Evolutionary conservation across 1,140 invertebrate species (phyloP).

Genomic region (Pteromalus puparum): DNA sequence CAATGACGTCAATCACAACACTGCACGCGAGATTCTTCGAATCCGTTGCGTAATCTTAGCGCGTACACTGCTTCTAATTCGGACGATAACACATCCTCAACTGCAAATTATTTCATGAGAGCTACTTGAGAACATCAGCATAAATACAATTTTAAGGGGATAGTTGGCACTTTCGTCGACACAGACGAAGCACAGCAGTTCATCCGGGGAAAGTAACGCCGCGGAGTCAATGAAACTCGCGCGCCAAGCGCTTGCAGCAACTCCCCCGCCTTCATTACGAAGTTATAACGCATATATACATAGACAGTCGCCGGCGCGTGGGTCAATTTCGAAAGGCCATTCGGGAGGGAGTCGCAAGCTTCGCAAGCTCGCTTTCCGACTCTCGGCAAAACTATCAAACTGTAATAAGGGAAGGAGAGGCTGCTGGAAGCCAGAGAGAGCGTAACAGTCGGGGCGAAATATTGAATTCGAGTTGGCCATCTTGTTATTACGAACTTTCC

Average conservation of each 20-base stretch:
- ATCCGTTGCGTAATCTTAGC: too few relatives aligned
- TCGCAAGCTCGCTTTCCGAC: neutral
- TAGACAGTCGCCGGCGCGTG: neutral
- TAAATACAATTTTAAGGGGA: conserved; percentile 24
- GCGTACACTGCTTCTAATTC: too few relatives aligned
- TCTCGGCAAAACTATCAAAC: conserved; percentile 6
- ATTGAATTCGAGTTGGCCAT: conserved; percentile 13
- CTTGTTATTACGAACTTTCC: conserved; percentile 12
- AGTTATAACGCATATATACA: neutral
- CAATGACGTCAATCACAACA: too few relatives aligned
- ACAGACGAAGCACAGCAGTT: neutral
- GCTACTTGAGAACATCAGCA: conserved; percentile 10
- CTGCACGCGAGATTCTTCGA: too few relatives aligned
- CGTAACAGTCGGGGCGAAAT: neutral
- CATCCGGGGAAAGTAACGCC: neutral
- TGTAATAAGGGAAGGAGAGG: neutral
- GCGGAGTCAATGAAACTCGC: neutral
- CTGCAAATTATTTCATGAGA: conserved; percentile 29
- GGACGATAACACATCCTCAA: neutral
- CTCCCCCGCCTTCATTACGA: neutral
- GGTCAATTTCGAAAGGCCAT: neutral
- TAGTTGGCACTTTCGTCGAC: conserved; percentile 2
- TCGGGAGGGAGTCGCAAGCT: neutral
- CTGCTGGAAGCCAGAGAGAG: neutral
- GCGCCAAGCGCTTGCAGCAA: neutral